phyloP scores from a whole-genome alignment of 2,113 vertebrate genomes.

The Apteryx mantelli region DNA sequence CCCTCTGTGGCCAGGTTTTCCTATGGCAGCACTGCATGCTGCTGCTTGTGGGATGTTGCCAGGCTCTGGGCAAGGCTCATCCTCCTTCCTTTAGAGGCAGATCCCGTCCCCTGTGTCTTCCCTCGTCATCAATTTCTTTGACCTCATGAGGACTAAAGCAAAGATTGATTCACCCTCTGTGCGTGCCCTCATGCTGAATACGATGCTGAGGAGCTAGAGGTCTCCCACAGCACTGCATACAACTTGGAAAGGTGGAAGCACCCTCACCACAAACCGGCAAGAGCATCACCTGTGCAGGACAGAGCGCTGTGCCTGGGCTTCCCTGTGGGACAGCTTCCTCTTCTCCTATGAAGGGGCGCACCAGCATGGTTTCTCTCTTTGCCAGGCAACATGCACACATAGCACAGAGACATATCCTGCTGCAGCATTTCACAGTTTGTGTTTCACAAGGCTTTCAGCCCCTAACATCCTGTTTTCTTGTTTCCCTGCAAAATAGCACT shows the following conservation, averaged over 20 bases:
- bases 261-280: accelerated
- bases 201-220: neutral
- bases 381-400: accelerated
- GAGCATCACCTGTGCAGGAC: accelerated
- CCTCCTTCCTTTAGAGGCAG: neutral
- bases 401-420: neutral
- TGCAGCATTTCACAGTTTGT: neutral
- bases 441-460: neutral
- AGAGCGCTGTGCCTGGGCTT: neutral
- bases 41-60: neutral
- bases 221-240: too few species aligned
- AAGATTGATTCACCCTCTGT: neutral
- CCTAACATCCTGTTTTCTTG: neutral
- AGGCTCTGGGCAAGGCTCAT: neutral
- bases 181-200: neutral
- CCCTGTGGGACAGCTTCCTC: too few species aligned
- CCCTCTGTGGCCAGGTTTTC: neutral
- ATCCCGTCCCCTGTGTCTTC: neutral
- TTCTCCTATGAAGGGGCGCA: neutral
- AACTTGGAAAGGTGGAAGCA: neutral
- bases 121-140: neutral
- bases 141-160: neutral
- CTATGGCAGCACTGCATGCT: neutral
- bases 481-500: neutral
- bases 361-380: neutral